These are phyloP conservation scores for Hyalella azteca DNA, from an alignment of 2,888 invertebrate genomes.

Conservation along the genomic window DNA sequence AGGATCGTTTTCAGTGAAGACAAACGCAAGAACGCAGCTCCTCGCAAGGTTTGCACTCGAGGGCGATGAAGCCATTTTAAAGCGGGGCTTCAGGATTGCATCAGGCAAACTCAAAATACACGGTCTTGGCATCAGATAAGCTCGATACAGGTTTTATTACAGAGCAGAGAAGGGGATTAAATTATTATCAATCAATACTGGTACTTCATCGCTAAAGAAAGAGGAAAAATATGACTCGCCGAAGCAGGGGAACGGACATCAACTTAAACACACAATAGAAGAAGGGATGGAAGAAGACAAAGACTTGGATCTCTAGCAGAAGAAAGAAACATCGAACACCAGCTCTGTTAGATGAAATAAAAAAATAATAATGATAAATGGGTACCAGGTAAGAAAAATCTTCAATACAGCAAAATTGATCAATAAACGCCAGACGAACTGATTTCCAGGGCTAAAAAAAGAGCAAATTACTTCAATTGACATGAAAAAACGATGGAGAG, in stretches of 20 bases:
- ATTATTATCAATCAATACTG: slow-evolving; percentile 29
- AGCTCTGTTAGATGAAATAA: too few species aligned
- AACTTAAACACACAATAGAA: too few species aligned
- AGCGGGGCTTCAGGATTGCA: neutral
- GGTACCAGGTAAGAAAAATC: too few species aligned
- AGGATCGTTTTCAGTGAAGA: too few species aligned
- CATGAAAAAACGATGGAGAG: too few species aligned
- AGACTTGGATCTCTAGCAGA: neutral
- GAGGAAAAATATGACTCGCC: neutral
- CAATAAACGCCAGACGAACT: too few species aligned
- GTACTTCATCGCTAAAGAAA: slow-evolving; percentile 5
- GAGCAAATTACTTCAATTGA: too few species aligned
- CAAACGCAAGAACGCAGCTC: neutral
- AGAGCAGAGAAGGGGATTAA: slow-evolving; percentile 11
- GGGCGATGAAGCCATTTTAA: neutral
- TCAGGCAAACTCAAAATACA: neutral
- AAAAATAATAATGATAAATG: too few species aligned
- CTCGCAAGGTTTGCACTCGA: neutral
- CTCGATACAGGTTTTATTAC: neutral
- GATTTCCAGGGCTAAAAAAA: too few species aligned
- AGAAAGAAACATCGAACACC: too few species aligned
- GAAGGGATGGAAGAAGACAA: neutral
- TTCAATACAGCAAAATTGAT: too few species aligned
- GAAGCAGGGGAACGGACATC: neutral
- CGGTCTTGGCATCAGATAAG: slow-evolving; percentile 8